These are phyloP conservation scores for Drosophila sp. DNA, from an alignment of 1,140 invertebrate species.

Conservation along the genomic window DNA sequence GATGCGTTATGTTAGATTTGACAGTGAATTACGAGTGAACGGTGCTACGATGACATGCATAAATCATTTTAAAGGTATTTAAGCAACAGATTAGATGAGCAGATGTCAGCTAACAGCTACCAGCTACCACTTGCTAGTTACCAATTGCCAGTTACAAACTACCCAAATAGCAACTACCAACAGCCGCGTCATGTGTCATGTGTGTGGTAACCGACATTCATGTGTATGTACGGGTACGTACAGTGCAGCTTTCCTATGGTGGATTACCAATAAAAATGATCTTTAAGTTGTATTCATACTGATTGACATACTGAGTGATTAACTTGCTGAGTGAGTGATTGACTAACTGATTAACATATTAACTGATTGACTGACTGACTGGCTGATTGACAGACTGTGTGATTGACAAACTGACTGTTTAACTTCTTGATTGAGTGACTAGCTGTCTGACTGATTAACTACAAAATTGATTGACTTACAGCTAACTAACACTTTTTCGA, in stretches of 20 bases:
- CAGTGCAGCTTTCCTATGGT: background rate
- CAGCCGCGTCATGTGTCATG: no score
- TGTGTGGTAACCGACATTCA: slow-evolving; percentile 26
- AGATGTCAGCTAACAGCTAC: slow-evolving; percentile 37
- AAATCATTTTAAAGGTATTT: slow-evolving; percentile 55
- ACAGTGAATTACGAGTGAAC: slow-evolving; percentile 55
- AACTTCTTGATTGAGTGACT: background rate
- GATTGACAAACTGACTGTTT: background rate
- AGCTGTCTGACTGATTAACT: background rate
- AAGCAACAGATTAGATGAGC: slow-evolving; percentile 61
- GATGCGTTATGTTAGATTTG: slow-evolving; percentile 48
- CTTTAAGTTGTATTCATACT: no score
- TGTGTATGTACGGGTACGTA: slow-evolving; percentile 3
- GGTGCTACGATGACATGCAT: slow-evolving; percentile 39
- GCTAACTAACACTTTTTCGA: background rate
- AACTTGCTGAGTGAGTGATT: background rate
- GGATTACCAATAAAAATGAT: background rate
- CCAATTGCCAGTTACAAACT: background rate
- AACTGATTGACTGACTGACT: background rate
- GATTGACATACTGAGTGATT: no score
- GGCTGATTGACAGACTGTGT: background rate
- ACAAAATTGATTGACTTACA: background rate
- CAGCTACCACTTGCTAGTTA: slow-evolving; percentile 6
- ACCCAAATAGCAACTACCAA: background rate
- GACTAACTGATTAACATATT: background rate